Evolutionary conservation across 2,888 invertebrate species (phyloP).

Genomic region (Heliconius ismenius): DNA sequence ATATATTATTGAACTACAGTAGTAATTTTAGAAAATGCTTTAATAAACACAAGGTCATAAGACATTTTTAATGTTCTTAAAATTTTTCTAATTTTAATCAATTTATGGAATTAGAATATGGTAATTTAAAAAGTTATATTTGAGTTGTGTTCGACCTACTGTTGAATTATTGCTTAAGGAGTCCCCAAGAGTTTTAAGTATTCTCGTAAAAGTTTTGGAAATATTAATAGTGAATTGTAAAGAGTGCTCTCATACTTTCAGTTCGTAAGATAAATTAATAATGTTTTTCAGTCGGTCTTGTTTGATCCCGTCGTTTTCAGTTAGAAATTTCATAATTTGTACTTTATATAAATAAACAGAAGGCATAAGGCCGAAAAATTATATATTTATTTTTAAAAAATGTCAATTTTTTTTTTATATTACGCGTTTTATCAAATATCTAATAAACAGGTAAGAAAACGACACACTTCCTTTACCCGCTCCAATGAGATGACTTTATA

Average conservation of each 20-base stretch:
- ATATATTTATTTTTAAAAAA: too few species aligned
- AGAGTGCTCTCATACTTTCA: slow-evolving; percentile 40
- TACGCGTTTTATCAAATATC: background rate
- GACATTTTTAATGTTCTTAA: too few species aligned
- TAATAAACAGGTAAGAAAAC: slow-evolving; percentile 43
- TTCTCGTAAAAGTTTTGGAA: slow-evolving; percentile 43
- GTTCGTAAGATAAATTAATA: slow-evolving; percentile 39
- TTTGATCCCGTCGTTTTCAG: slow-evolving; percentile 25
- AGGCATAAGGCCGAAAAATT: too few species aligned
- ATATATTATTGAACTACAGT: too few species aligned
- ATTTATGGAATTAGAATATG: slow-evolving; percentile 20
- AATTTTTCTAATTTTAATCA: slow-evolving; percentile 10
- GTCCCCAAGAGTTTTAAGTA: slow-evolving; percentile 42
- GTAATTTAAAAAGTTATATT: slow-evolving; percentile 32
- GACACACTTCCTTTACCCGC: slow-evolving; percentile 30
- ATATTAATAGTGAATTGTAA: slow-evolving; percentile 44
- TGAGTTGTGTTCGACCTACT: slow-evolving; percentile 35
- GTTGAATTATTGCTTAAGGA: slow-evolving; percentile 45
- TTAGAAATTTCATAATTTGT: slow-evolving; percentile 13
- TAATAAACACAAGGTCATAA: too few species aligned
- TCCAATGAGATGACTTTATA: slow-evolving; percentile 19
- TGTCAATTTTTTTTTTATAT: background rate
- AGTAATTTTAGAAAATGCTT: too few species aligned
- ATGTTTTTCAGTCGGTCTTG: slow-evolving; percentile 28
- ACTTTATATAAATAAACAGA: slow-evolving; percentile 7